A percentile compares a stretch with the other conserved stretches of the same genome.
These are phyloP conservation scores for Pygathrix nemaeus DNA, from an alignment of 2,113 vertebrate species.

Conservation along the genomic window DNA sequence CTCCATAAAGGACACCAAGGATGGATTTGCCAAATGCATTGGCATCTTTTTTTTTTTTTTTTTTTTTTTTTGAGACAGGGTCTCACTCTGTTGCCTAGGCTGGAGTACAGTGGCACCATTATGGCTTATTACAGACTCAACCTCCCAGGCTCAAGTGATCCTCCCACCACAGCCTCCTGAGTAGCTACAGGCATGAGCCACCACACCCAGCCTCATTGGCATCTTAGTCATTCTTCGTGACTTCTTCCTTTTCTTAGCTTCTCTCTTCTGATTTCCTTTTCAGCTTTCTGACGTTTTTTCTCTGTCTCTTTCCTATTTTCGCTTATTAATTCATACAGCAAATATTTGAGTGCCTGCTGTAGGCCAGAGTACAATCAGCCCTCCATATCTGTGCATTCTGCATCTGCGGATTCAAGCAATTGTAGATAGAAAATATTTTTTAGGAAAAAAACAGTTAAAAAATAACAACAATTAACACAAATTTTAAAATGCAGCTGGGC, in stretches of 20 bases:
- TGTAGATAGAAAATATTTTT: neutral
- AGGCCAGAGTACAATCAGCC: too few species aligned
- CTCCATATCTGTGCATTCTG: too few species aligned
- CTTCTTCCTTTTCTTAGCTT: conserved; percentile 44
- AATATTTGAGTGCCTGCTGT: neutral
- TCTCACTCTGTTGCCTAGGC: too few species aligned
- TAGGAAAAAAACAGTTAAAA: neutral
- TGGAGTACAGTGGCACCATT: too few species aligned
- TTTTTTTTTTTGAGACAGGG: too few species aligned
- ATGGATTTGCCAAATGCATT: conserved; percentile 52
- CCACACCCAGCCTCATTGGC: too few species aligned
- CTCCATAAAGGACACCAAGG: neutral
- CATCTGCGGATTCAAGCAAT: neutral
- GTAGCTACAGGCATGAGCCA: too few species aligned
- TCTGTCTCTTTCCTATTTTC: neutral
- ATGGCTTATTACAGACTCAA: too few species aligned
- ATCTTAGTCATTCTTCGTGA: conserved; percentile 6
- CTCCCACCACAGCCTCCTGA: too few species aligned
- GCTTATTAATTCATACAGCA: neutral
- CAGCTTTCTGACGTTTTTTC: neutral
- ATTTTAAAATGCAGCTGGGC: too few species aligned
- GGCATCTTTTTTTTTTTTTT: neutral
- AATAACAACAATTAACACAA: neutral
- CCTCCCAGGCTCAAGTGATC: too few species aligned
- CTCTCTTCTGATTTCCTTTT: conserved; percentile 55